Evolutionary conservation across 2,888 invertebrate species (phyloP), one percentile per base, ranked within the genome.

Genomic region (Prosapia bicincta): DNA sequence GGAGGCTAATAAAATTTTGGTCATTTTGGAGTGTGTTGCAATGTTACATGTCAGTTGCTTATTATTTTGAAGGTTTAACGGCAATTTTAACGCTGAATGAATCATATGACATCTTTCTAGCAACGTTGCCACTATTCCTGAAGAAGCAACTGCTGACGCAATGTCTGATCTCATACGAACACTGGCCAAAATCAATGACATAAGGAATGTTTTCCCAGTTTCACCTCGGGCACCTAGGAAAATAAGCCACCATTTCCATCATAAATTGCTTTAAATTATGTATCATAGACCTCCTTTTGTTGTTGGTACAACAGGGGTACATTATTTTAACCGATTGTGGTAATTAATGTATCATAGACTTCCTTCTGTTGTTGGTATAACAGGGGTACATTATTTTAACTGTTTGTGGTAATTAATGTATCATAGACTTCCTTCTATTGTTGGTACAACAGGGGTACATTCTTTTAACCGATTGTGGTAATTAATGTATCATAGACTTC

Each of bases 11-110:
- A 83, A 78, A 70, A 83, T 79, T 81, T 80, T 81, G 67, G 80
- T 82, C 80, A 81, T 82, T 77, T 80, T 81, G 25, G 82, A 82
- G 71, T 79, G 79, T 81, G 81, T 81, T 28, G 28, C 28, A 79
- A 83, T 81, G 74, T 81, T 81, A 76, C 82, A 83, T 30, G n/a
- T n/a, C 67, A 82, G 81, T 73, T 76, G n/a, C n/a, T n/a, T n/a
- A n/a, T n/a, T n/a, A n/a, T n/a, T n/a, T n/a, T n/a, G n/a, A n/a
- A n/a, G n/a, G 71, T 79, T 83, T 80, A 6, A 80, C 80, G 70
- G 79, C 78, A 77, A 79, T 79, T 79, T 79, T 79, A 78, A 28
- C 9, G 28, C 28, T 28, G 3, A 28, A 28, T 28, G 28, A 28
- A 9, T 9, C n/a, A 28, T 28, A 28, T 80, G 81, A 13, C 82